A percentile compares a stretch with the other conserved stretches of the same genome.
These are phyloP conservation scores for Pimephales promelas DNA, from an alignment of 2,113 vertebrate genomes.

Conservation along the genomic window DNA sequence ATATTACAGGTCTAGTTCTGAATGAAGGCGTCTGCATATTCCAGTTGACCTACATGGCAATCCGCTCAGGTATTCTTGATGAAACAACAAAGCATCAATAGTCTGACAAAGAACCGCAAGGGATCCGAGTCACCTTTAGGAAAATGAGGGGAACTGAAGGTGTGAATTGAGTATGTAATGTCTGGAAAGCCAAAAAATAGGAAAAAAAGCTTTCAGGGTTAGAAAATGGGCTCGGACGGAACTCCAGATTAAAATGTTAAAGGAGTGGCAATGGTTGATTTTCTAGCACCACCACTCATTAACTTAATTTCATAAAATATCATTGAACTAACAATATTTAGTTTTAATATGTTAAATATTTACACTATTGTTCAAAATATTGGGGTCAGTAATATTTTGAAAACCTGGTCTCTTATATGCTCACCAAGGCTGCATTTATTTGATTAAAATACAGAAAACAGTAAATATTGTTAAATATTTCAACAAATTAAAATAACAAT, in stretches of 20 bases:
- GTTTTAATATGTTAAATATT: neutral
- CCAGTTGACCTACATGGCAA: conserved; percentile 37
- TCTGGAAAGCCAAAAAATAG: conserved; percentile 19
- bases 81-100: conserved; percentile 44
- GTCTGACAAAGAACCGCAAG: neutral
- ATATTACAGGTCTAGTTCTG: neutral
- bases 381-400: neutral
- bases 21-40: conserved; percentile 16
- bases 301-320: neutral
- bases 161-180: neutral
- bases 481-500: neutral
- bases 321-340: neutral
- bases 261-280: neutral
- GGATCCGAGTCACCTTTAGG: conserved; percentile 22
- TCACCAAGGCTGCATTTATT: neutral
- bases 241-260: neutral
- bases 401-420: neutral
- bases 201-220: neutral
- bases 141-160: conserved; percentile 8
- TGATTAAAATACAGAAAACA: neutral
- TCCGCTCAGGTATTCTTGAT: conserved; percentile 21
- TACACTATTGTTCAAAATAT: neutral
- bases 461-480: neutral
- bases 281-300: neutral
- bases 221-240: neutral